Percentiles rank a stretch among this genome's conserved stretches.
These are phyloP conservation scores for Hirtodrosophila cameraria DNA, from an alignment of 2,888 invertebrate species.

Conservation along the genomic window DNA sequence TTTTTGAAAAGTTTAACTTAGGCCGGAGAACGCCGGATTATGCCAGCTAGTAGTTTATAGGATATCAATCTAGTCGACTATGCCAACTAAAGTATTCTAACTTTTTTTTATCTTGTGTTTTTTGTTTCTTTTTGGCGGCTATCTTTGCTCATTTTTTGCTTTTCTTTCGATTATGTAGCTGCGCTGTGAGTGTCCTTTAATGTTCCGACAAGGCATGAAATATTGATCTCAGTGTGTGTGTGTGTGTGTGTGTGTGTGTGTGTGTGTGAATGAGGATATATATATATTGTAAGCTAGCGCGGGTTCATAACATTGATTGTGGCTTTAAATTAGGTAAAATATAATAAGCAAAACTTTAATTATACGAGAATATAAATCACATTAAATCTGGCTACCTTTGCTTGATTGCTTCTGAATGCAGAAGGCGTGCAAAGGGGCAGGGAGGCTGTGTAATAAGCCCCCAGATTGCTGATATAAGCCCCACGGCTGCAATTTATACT, in stretches of 20 bases:
- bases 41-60: too few species aligned
- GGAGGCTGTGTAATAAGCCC: slow-evolving; percentile 18
- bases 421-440: slow-evolving; percentile 1
- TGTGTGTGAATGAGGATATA: slow-evolving; percentile 5
- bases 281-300: slow-evolving; percentile 13
- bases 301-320: slow-evolving; percentile 21
- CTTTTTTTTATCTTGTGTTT: slow-evolving; percentile 27
- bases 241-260: background rate
- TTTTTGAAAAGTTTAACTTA: too few species aligned
- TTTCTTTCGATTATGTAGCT: slow-evolving; percentile 52
- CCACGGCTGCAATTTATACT: slow-evolving; percentile 42
- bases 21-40: too few species aligned
- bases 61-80: too few species aligned
- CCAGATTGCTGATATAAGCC: slow-evolving; percentile 26
- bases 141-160: slow-evolving; percentile 46
- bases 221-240: slow-evolving; percentile 56
- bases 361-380: background rate
- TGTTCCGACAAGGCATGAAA: slow-evolving; percentile 61
- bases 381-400: slow-evolving; percentile 8
- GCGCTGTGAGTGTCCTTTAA: slow-evolving; percentile 52
- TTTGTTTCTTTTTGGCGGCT: slow-evolving; percentile 38
- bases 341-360: slow-evolving; percentile 5
- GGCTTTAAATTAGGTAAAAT: slow-evolving; percentile 6
- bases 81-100: background rate
- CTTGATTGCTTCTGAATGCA: too few species aligned